Percentiles rank a stretch among this genome's conserved stretches.
Conservation (phyloP, 2,888 invertebrate genomes). For the Argyresthia goedartella region DNA sequence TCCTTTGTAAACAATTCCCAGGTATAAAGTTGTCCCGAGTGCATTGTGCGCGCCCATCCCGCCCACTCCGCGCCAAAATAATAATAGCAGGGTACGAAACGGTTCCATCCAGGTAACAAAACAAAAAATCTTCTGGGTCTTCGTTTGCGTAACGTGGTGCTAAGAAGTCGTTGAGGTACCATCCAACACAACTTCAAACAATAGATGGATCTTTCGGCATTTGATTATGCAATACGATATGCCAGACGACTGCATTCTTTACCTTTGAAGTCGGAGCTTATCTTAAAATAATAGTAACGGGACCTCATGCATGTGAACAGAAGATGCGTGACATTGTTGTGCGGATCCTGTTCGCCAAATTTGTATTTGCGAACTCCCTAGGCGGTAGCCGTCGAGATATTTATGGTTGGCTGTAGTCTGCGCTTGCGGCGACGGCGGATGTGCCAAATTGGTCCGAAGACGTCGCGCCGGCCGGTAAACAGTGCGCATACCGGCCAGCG, state of each 20-base stretch:
- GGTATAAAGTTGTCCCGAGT: slow-evolving; percentile 51
- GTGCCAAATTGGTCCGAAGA: slow-evolving; percentile 59
- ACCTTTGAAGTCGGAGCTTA: not conserved
- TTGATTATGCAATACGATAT: slow-evolving; percentile 37
- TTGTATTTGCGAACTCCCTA: not conserved
- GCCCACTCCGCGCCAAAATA: slow-evolving; percentile 54
- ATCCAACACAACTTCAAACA: slow-evolving; percentile 42
- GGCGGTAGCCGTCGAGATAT: slow-evolving; percentile 33
- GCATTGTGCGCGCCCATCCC: slow-evolving; percentile 46
- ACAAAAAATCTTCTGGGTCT: slow-evolving; percentile 31
- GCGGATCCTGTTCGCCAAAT: not conserved
- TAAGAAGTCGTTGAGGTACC: slow-evolving; percentile 24
- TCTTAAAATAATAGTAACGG: not conserved
- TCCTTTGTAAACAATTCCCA: slow-evolving; percentile 57
- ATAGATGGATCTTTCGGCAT: slow-evolving; percentile 31
- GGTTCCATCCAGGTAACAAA: slow-evolving; percentile 47
- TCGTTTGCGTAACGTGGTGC: slow-evolving; percentile 51
- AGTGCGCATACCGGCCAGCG: slow-evolving; percentile 58
- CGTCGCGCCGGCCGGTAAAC: slow-evolving; percentile 55
- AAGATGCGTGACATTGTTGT: not conserved
- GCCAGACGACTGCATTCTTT: slow-evolving; percentile 3
- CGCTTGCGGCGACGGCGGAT: slow-evolving; percentile 57
- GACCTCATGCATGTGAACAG: too few species aligned
- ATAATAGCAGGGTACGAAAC: slow-evolving; percentile 33
- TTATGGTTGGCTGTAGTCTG: slow-evolving; percentile 32